These are phyloP conservation scores for Premnoplex brunnescens DNA, from an alignment of 2,797 vertebrate genomes.

Conservation along the genomic window DNA sequence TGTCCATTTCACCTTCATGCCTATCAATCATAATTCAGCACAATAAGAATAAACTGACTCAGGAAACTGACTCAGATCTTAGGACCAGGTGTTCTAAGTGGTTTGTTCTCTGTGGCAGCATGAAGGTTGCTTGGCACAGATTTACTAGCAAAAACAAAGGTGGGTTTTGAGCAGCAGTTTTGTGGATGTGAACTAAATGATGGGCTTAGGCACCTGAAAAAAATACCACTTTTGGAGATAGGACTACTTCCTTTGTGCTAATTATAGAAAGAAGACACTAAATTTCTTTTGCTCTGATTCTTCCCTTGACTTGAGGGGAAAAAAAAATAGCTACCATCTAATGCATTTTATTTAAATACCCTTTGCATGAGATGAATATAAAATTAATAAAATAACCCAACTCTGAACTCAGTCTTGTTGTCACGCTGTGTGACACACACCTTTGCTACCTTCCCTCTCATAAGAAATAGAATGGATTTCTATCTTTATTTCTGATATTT, in stretches of 20 bases:
- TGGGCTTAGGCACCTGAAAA: neutral
- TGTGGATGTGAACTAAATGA: neutral
- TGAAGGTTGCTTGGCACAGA: neutral
- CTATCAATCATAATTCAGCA: neutral
- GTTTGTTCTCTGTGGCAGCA: neutral
- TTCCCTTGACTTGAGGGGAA: neutral
- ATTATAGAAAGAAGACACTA: neutral
- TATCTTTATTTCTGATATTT: slow-evolving; percentile 14
- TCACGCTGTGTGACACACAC: neutral
- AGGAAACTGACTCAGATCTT: neutral
- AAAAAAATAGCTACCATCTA: neutral
- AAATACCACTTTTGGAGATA: neutral
- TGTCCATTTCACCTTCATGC: neutral
- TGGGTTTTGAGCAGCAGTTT: neutral
- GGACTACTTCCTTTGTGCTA: neutral
- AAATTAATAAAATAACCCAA: neutral
- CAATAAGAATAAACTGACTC: neutral
- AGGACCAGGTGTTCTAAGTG: neutral
- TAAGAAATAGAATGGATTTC: neutral
- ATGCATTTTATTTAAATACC: neutral
- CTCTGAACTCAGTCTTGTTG: neutral
- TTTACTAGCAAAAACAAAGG: neutral
- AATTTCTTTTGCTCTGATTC: neutral
- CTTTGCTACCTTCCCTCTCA: neutral
- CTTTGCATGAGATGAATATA: neutral